Conservation (phyloP, 1,140 invertebrate species). For the Drosophila ercepeae region DNA sequence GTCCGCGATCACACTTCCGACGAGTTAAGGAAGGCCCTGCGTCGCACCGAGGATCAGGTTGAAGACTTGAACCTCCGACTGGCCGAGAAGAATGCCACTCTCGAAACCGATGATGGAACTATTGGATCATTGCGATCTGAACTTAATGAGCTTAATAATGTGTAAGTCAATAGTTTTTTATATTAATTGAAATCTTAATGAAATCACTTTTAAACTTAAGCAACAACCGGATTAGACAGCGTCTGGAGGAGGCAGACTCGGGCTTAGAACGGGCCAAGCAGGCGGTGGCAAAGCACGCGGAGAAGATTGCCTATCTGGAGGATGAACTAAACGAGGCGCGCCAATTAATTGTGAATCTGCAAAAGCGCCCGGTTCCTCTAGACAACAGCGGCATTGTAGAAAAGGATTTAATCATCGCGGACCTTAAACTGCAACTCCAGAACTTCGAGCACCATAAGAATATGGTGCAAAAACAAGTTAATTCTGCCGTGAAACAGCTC, state of each 20-base stretch:
- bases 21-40: not conserved
- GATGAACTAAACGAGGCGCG: not conserved
- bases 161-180: constrained; percentile 16
- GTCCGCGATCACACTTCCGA: not conserved
- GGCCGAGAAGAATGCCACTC: constrained; percentile 1
- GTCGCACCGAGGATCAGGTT: not conserved
- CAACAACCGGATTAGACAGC: constrained; percentile 1
- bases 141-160: not conserved
- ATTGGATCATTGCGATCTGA: constrained; percentile 1
- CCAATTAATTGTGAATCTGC: not conserved
- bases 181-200: too few relatives aligned
- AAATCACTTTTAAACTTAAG: not conserved
- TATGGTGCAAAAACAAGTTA: not conserved
- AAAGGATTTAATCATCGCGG: constrained; percentile 5
- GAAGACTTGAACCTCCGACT: not conserved
- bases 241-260: constrained; percentile 4
- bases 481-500: not conserved
- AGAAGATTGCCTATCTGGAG: constrained; percentile 3
- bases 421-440: constrained; percentile 12
- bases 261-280: not conserved
- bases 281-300: not conserved
- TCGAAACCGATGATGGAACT: not conserved
- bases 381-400: not conserved
- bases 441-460: constrained; percentile 9
- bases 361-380: constrained; percentile 1